A percentile compares a stretch with the other conserved stretches of the same genome.
phyloP scores from a whole-genome alignment of 2,888 invertebrate species.

The Axea sp. region DNA sequence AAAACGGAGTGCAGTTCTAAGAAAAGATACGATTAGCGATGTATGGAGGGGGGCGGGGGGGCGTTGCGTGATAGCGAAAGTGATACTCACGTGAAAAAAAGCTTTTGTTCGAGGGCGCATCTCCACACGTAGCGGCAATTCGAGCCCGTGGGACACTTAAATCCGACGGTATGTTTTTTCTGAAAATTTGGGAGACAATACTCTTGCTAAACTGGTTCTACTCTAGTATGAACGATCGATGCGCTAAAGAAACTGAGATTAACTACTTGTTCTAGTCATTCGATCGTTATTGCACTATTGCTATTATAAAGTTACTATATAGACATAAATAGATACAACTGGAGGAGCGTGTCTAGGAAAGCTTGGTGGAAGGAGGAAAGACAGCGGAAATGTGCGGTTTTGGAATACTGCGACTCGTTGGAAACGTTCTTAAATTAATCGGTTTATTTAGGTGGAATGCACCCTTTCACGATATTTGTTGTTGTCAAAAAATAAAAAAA shows the following conservation, averaged over 20 bases:
- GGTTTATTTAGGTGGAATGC: no score
- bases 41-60: no score
- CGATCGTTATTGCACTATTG: constrained; percentile 34
- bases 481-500: no score
- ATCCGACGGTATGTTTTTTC: constrained; percentile 97
- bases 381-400: no score
- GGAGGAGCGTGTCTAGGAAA: constrained; percentile 1
- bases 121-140: constrained; percentile 98
- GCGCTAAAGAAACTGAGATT: constrained; percentile 31
- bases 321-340: not conserved
- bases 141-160: constrained; percentile 95
- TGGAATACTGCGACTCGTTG: not conserved
- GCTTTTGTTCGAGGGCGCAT: constrained; percentile 98
- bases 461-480: no score
- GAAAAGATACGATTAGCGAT: constrained; percentile 7
- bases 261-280: constrained; percentile 50
- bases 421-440: not conserved
- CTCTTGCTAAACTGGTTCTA: constrained; percentile 62
- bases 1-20: not conserved
- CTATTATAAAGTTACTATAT: constrained; percentile 24
- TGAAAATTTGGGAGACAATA: constrained; percentile 79
- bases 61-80: constrained; percentile 25
- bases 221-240: constrained; percentile 48
- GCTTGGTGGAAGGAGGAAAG: no score
- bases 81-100: constrained; percentile 95